A percentile compares a stretch with the other conserved stretches of the same genome.
These are phyloP conservation scores for Pheosia tremula DNA, from an alignment of 2,888 invertebrate species.

Conservation along the genomic window DNA sequence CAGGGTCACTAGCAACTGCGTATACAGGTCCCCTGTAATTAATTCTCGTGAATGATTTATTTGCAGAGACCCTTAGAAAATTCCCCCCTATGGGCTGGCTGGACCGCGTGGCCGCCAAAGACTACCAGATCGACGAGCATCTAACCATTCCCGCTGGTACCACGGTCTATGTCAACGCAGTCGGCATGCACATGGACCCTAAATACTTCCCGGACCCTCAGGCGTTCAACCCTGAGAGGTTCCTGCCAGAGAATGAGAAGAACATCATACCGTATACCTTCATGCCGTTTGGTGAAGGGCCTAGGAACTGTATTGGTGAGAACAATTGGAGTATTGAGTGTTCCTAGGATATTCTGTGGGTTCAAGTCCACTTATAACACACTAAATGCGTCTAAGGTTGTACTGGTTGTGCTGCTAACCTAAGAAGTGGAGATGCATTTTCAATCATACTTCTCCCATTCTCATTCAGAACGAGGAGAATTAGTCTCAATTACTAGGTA, in stretches of 20 bases:
- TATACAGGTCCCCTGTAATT: too few species aligned
- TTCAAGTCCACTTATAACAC: too few species aligned
- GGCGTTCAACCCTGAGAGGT: constrained; percentile 83
- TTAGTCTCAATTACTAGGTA: too few species aligned
- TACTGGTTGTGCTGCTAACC: too few species aligned
- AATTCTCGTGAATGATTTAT: neutral
- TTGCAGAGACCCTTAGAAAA: constrained; percentile 53
- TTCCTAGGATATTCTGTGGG: too few species aligned
- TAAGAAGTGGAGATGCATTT: neutral
- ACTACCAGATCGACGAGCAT: constrained; percentile 55
- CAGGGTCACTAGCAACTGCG: too few species aligned
- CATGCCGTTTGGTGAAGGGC: constrained; percentile 84
- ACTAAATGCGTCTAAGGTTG: too few species aligned
- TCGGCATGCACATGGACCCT: constrained; percentile 64
- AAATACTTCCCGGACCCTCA: constrained; percentile 79
- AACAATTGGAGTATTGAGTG: neutral
- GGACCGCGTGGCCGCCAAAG: constrained; percentile 45
- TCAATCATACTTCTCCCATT: neutral
- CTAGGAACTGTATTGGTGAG: constrained; percentile 84
- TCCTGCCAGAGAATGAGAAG: constrained; percentile 81
- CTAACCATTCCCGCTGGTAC: constrained; percentile 55
- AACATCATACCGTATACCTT: constrained; percentile 59
- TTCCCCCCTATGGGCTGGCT: constrained; percentile 61
- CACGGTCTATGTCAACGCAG: constrained; percentile 49
- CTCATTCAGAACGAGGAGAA: too few species aligned